These are phyloP conservation scores for Akabosia matsudoensis DNA, from an alignment of 1,140 invertebrate genomes.

Conservation along the genomic window DNA sequence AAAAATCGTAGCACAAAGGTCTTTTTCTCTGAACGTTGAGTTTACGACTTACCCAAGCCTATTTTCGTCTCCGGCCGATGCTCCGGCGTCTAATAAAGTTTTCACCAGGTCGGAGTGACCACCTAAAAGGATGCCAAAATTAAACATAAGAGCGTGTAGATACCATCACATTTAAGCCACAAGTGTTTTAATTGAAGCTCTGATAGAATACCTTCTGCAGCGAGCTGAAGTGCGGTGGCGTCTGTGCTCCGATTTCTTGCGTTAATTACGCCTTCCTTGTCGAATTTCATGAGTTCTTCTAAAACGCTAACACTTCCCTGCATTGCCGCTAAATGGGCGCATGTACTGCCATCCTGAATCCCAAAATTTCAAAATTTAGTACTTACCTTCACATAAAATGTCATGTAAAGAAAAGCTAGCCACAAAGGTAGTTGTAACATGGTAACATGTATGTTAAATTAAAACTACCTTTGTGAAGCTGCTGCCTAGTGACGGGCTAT, in stretches of 20 bases:
- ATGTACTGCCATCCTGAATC: constrained; percentile 96
- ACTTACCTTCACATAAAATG: constrained; percentile 94
- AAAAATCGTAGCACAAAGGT: constrained; percentile 21
- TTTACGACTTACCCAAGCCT: constrained; percentile 59
- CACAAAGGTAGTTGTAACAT: constrained; percentile 90
- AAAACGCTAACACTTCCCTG: constrained; percentile 95
- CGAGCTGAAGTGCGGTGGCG: constrained; percentile 91
- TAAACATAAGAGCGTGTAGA: constrained; percentile 78
- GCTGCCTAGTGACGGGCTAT: constrained; percentile 89
- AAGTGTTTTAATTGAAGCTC: background rate
- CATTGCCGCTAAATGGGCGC: constrained; percentile 96
- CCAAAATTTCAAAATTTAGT: constrained; percentile 98
- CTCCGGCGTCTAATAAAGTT: constrained; percentile 90
- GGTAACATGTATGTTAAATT: constrained; percentile 88
- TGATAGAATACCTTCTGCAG: constrained; percentile 79
- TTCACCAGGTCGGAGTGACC: constrained; percentile 86
- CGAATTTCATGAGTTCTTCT: constrained; percentile 98
- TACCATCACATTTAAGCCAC: background rate
- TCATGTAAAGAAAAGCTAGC: constrained; percentile 90
- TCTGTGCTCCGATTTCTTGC: constrained; percentile 92
- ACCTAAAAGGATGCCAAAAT: constrained; percentile 77
- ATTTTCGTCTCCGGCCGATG: constrained; percentile 94
- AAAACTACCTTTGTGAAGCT: constrained; percentile 92
- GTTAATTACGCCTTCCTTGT: constrained; percentile 88
- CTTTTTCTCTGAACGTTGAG: background rate